Base-by-base conservation (phyloP, 2,888 invertebrate species). In the Stenichneumon culpator region DNA sequence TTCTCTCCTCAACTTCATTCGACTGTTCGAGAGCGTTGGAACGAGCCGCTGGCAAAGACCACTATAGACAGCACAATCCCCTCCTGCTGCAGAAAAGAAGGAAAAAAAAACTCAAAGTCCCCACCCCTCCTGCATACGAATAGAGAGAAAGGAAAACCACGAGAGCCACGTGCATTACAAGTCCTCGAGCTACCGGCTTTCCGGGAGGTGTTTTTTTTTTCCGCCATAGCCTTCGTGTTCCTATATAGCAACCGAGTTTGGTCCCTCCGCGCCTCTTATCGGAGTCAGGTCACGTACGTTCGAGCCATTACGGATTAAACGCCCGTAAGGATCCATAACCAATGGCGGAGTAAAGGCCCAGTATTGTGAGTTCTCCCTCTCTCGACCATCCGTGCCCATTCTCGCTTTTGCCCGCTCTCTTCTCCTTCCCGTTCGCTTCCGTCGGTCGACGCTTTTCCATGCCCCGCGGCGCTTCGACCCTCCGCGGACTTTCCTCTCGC, bases 241-340 rank as follows among this genome's bases (percentile, higher is more conserved):
- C 44, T 57, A 36, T 9, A 32, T 39, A 44, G 25, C n/a, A n/a
- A n/a, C n/a, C 32, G 57, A 67, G 28, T 32, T 80, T 54, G 50
- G 25, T 57, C 75, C 60, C 79, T 28, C 68, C 67, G 11, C 63
- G 25, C 69, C 86, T 83, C 88, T 87, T 88, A 89, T 89, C 78
- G 87, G 77, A 89, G 84, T 88, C 89, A 60, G 65, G 70, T 85
- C 90, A 89, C 90, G 90, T 90, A 89, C 87, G 86, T 82, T 86
- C 84, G 77, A 84, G 84, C 89, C 88, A 88, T 89, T 89, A 89
- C 87, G 88, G 89, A 90, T 90, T 89, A 90, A 90, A 90, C 88
- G 88, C 86, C 89, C 87, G 88, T 89, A 89, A 89, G 86, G 89
- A 89, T 89, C 89, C 89, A 88, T 88, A 89, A 88, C 89, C 89